Evolutionary conservation across 1,140 invertebrate species (phyloP).

Genomic region (Drosophila rufa): DNA sequence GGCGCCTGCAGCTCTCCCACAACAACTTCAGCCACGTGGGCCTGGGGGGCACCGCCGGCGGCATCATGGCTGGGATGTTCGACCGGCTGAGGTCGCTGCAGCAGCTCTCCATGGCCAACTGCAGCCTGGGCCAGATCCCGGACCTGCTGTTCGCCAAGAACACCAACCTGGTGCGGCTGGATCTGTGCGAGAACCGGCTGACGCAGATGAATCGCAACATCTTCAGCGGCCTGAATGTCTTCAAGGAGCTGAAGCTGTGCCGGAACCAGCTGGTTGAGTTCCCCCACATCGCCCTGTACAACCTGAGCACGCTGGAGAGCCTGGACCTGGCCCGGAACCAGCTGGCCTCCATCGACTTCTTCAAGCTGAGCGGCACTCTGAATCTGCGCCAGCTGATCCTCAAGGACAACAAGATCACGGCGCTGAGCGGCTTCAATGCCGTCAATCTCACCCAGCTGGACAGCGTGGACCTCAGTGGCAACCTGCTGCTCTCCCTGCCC

Average conservation of each 20-base stretch:
- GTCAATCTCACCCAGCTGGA: constrained; percentile 90
- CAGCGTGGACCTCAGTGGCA: constrained; percentile 91
- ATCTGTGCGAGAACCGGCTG: constrained; percentile 89
- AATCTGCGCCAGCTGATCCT: constrained; percentile 90
- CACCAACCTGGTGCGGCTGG: constrained; percentile 90
- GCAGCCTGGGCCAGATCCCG: constrained; percentile 89
- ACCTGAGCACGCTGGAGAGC: constrained; percentile 90
- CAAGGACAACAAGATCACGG: constrained; percentile 90
- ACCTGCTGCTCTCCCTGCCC: constrained; percentile 91
- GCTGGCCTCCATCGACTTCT: constrained; percentile 90
- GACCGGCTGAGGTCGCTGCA: constrained; percentile 91
- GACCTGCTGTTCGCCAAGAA: constrained; percentile 90
- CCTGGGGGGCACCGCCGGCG: constrained; percentile 69
- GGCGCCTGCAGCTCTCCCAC: constrained; percentile 89
- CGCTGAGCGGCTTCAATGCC: constrained; percentile 91
- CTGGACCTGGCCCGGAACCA: constrained; percentile 91
- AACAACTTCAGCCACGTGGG: constrained; percentile 92
- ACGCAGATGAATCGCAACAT: constrained; percentile 88
- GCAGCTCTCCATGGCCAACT: constrained; percentile 89
- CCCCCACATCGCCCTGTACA: constrained; percentile 91
- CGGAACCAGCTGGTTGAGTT: constrained; percentile 90
- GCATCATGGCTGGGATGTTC: constrained; percentile 86
- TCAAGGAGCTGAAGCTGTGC: constrained; percentile 91
- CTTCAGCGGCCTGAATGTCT: constrained; percentile 89
- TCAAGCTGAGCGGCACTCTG: constrained; percentile 90